Conservation (phyloP, 2,888 invertebrate species). For the Zootermopsis nevadensis region DNA sequence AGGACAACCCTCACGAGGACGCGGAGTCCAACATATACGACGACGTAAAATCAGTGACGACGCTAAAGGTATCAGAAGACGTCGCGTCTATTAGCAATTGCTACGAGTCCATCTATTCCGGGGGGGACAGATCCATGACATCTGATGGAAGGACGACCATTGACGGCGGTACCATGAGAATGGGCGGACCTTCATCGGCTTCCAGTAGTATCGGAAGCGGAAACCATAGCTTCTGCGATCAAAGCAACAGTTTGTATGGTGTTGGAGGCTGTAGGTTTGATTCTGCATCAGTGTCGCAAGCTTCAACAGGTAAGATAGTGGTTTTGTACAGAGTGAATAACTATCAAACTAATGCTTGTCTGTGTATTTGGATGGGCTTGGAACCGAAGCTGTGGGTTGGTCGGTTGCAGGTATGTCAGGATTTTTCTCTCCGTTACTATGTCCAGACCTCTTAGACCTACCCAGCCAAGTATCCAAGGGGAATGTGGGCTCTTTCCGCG, state of each 20-base stretch:
- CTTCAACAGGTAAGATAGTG: conserved; percentile 53
- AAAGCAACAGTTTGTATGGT: conserved; percentile 58
- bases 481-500: too few relatives aligned
- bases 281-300: conserved; percentile 54
- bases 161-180: conserved; percentile 13
- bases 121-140: conserved; percentile 51
- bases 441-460: too few relatives aligned
- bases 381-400: too few relatives aligned
- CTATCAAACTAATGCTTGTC: too few relatives aligned
- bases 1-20: conserved; percentile 50
- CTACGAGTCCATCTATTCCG: conserved; percentile 68
- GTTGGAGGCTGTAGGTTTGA: conserved; percentile 48
- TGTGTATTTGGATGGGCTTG: too few relatives aligned
- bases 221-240: conserved; percentile 57
- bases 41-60: conserved; percentile 52
- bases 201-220: conserved; percentile 48
- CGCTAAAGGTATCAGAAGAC: conserved; percentile 42
- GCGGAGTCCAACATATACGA: conserved; percentile 55
- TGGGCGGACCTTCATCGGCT: neutral
- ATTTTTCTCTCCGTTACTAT: too few relatives aligned
- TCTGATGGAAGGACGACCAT: conserved; percentile 1
- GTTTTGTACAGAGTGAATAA: too few relatives aligned
- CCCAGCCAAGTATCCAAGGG: too few relatives aligned
- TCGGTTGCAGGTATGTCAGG: too few relatives aligned
- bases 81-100: conserved; percentile 56